These are phyloP conservation scores for Nycticebus coucang DNA, from an alignment of 2,113 vertebrate species.

Conservation along the genomic window DNA sequence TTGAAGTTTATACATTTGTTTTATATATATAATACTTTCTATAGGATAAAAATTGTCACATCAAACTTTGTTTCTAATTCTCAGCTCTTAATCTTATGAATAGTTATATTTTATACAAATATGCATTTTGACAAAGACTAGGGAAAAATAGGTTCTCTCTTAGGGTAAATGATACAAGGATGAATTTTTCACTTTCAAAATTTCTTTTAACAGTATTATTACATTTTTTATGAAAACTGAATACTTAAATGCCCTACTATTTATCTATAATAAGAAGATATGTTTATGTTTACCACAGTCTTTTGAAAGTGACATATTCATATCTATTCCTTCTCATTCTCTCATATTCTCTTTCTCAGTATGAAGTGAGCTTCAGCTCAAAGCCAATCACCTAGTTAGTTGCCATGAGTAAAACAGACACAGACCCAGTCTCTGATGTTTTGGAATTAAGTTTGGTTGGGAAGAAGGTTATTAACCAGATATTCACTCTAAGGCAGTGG, in stretches of 20 bases:
- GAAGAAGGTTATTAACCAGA: not conserved
- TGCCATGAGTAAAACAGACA: not conserved
- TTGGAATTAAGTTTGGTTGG: not conserved
- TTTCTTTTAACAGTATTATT: not conserved
- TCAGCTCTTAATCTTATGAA: slow-evolving; percentile 10
- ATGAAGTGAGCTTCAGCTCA: not conserved
- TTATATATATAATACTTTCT: slow-evolving; percentile 1
- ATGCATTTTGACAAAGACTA: slow-evolving; percentile 16
- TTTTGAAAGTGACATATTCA: not conserved
- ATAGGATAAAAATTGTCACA: not conserved
- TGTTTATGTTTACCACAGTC: not conserved
- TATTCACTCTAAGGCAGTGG: not conserved
- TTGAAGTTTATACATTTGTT: not conserved
- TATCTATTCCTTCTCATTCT: not conserved
- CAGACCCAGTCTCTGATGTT: not conserved
- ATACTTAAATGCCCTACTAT: not conserved
- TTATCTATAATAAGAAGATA: not conserved
- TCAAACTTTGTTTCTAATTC: slow-evolving; percentile 26
- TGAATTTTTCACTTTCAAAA: slow-evolving; percentile 28
- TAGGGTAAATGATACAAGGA: not conserved
- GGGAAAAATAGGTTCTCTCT: not conserved
- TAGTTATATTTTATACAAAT: slow-evolving; percentile 15
- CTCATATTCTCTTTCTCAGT: not conserved
- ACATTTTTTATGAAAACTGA: slow-evolving; percentile 15
- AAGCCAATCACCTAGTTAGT: not conserved